Conservation (phyloP, 2,113 vertebrate species). For the Ranitomeya imitator region DNA sequence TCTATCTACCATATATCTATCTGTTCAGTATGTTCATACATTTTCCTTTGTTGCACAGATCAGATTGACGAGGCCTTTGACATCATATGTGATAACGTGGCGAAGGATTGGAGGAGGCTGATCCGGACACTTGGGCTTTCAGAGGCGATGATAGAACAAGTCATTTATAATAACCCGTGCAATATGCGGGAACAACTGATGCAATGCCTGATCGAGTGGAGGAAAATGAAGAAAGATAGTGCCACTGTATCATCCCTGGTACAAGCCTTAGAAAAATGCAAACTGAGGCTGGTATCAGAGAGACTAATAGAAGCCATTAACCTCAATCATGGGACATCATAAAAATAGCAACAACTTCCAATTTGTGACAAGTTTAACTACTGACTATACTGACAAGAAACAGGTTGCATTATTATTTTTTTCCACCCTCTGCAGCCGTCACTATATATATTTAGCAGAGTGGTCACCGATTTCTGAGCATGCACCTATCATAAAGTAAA, state of each 20-base stretch:
- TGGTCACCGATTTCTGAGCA: too few relatives aligned
- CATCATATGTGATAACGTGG: conserved; percentile 70
- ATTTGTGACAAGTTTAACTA: neutral
- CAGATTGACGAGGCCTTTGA: conserved; percentile 67
- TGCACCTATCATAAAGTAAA: too few relatives aligned
- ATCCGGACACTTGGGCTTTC: conserved; percentile 74
- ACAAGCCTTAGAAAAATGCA: conserved; percentile 71
- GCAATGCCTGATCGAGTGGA: conserved; percentile 79
- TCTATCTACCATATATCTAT: neutral
- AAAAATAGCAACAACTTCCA: neutral
- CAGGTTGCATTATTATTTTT: neutral
- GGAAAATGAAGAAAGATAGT: conserved; percentile 59
- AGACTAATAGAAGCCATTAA: conserved; percentile 60
- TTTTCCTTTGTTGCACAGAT: conserved; percentile 64
- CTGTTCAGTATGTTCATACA: neutral
- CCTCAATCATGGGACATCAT: neutral
- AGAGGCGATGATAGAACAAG: conserved; percentile 71
- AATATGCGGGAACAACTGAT: conserved; percentile 71
- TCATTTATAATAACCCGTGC: conserved; percentile 63
- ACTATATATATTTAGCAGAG: neutral
- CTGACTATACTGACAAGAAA: neutral
- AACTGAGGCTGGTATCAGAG: conserved; percentile 80
- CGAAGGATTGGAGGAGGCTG: conserved; percentile 74
- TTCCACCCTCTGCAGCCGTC: neutral
- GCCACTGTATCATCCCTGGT: conserved; percentile 71